Conservation (phyloP, 2,113 vertebrate species). For the Neotoma lepida region DNA sequence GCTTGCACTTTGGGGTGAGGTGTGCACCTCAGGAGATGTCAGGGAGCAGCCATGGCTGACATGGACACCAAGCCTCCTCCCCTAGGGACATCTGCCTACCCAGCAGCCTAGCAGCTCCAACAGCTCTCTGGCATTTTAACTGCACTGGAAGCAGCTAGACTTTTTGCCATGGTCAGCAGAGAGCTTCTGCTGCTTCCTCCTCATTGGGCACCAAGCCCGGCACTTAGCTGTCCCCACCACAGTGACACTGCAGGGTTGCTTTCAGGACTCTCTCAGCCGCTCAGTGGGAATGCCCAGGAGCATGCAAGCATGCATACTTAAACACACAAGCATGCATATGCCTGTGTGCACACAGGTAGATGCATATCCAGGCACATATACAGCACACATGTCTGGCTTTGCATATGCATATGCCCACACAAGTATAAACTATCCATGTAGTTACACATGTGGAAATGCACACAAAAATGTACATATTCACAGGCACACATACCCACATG, state of each 20-base stretch:
- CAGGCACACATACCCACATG: neutral
- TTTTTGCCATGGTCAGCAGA: neutral
- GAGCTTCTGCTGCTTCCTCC: accelerated
- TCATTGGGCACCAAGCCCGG: neutral
- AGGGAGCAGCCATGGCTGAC: accelerated
- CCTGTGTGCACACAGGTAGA: accelerated
- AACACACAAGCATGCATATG: no score
- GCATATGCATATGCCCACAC: neutral
- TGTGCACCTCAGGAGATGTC: accelerated
- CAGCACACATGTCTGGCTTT: neutral
- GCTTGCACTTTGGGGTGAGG: neutral
- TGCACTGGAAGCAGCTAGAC: neutral
- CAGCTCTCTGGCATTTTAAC: neutral
- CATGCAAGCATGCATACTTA: neutral
- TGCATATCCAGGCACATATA: neutral
- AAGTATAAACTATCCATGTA: neutral
- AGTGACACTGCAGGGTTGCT: accelerated
- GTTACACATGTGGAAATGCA: neutral
- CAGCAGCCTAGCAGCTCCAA: neutral
- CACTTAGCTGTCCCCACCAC: accelerated
- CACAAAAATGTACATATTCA: neutral
- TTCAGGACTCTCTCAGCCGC: neutral
- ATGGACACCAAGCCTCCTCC: no score
- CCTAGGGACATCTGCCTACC: neutral
- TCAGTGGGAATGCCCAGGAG: neutral